Conservation (phyloP, 2,888 invertebrate genomes). For the Gymnoscelis rufifasciata region DNA sequence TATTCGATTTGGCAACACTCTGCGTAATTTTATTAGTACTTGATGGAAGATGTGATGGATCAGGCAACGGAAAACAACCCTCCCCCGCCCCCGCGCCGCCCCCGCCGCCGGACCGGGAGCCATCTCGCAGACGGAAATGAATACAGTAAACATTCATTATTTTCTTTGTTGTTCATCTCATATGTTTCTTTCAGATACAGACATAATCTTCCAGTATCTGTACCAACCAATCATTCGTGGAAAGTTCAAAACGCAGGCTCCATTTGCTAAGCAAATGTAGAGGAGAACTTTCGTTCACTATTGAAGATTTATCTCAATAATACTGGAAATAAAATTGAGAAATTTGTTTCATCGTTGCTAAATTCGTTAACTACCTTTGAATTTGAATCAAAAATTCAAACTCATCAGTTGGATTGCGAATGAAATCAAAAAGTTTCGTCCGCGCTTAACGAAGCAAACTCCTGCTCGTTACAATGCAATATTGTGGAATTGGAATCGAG, state of each 20-base stretch:
- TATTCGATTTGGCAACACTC: conserved; percentile 49
- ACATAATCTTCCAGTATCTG: too few species aligned
- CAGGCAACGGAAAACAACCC: conserved; percentile 5
- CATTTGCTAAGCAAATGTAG: too few species aligned
- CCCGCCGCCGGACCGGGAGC: too few species aligned
- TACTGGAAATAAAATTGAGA: conserved; percentile 3
- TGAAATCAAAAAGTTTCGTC: conserved; percentile 41
- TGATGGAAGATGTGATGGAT: conserved; percentile 40
- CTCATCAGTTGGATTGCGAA: conserved; percentile 41
- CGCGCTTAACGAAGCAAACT: conserved; percentile 30
- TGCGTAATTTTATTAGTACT: conserved; percentile 39
- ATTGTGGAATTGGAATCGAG: conserved; percentile 26
- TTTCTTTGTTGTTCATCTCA: too few species aligned
- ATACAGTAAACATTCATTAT: too few species aligned
- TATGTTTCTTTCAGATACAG: too few species aligned
- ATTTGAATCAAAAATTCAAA: conserved; percentile 43
- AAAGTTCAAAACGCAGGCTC: too few species aligned
- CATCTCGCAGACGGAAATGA: too few species aligned
- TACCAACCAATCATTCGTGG: too few species aligned
- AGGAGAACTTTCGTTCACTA: too few species aligned
- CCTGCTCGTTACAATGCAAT: conserved; percentile 22
- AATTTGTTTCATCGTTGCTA: conserved; percentile 11
- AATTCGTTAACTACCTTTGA: conserved; percentile 14
- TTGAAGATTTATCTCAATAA: too few species aligned
- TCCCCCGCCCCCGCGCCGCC: too few species aligned